Percentiles rank a stretch among this genome's conserved stretches.
phyloP scores from a whole-genome alignment of 1,140 invertebrate species.

The Planococcus citri region DNA sequence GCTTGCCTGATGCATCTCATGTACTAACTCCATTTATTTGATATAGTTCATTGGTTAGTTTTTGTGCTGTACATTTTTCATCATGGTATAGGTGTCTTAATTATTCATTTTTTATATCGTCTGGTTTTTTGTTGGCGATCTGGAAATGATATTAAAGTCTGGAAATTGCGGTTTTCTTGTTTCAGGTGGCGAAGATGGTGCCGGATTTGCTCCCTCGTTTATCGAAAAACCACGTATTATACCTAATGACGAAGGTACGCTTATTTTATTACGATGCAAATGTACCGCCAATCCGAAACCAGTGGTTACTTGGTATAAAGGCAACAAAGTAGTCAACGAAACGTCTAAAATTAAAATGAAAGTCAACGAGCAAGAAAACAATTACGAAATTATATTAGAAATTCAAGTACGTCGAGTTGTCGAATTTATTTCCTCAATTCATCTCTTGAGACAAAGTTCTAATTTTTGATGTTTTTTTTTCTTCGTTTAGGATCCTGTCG shows the following conservation, averaged over 20 bases:
- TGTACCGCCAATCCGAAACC: slow-evolving; percentile 87
- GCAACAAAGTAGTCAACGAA: slow-evolving; percentile 68
- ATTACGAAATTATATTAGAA: slow-evolving; percentile 77
- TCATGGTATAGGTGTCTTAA: no score
- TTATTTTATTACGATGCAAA: slow-evolving; percentile 91
- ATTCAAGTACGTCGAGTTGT: slow-evolving; percentile 56
- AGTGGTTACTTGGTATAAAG: slow-evolving; percentile 79
- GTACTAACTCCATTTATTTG: not conserved
- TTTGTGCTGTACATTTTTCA: not conserved
- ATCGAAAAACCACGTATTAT: slow-evolving; percentile 94
- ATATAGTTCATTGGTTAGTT: not conserved
- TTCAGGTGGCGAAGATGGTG: slow-evolving; percentile 74
- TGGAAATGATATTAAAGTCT: no score
- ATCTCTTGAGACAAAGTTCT: not conserved
- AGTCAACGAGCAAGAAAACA: slow-evolving; percentile 61
- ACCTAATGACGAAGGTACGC: slow-evolving; percentile 87
- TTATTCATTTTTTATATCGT: no score
- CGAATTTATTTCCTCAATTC: not conserved
- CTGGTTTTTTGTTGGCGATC: no score
- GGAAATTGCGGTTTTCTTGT: no score
- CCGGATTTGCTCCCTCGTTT: slow-evolving; percentile 85
- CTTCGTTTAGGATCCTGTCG: slow-evolving; percentile 69
- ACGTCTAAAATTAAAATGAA: slow-evolving; percentile 75
- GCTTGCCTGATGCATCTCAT: not conserved
- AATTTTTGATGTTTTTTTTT: not conserved